A percentile compares a stretch with the other conserved stretches of the same genome.
Conservation (phyloP, 2,797 vertebrate species). For the Rousettus madagascariensis region DNA sequence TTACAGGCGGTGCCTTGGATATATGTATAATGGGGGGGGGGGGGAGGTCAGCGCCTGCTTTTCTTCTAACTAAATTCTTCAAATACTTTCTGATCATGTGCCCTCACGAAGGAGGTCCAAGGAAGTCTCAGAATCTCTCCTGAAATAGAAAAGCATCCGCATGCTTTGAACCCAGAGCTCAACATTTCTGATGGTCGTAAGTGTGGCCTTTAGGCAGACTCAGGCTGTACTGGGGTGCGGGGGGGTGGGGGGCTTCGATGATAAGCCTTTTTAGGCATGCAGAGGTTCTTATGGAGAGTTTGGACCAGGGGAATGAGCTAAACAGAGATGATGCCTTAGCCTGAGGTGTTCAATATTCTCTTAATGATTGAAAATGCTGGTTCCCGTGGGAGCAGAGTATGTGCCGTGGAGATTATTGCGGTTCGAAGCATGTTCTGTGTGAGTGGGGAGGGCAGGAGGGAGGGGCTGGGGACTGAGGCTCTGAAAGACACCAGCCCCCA, state of each 20-base stretch:
- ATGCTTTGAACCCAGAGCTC: neutral
- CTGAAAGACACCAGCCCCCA: neutral
- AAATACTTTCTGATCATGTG: neutral
- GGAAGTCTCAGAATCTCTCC: neutral
- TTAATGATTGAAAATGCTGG: constrained; percentile 50
- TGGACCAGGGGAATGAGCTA: neutral
- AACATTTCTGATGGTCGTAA: neutral
- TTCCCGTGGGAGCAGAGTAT: neutral
- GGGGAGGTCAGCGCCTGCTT: fast-evolving
- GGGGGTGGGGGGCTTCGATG: neutral
- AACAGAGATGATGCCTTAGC: constrained; percentile 32
- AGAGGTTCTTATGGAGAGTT: neutral
- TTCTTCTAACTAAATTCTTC: neutral
- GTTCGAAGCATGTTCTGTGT: neutral
- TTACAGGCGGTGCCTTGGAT: neutral
- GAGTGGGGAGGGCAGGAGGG: neutral
- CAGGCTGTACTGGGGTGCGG: neutral
- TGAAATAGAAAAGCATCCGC: neutral
- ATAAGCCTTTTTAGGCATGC: neutral
- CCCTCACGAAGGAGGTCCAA: neutral
- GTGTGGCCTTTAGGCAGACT: neutral
- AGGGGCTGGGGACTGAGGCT: neutral
- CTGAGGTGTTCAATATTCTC: neutral
- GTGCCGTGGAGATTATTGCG: neutral
- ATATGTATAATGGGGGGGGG: fast-evolving